Base-by-base conservation (phyloP, 2,888 invertebrate genomes). In the Limenitis camilla region DNA sequence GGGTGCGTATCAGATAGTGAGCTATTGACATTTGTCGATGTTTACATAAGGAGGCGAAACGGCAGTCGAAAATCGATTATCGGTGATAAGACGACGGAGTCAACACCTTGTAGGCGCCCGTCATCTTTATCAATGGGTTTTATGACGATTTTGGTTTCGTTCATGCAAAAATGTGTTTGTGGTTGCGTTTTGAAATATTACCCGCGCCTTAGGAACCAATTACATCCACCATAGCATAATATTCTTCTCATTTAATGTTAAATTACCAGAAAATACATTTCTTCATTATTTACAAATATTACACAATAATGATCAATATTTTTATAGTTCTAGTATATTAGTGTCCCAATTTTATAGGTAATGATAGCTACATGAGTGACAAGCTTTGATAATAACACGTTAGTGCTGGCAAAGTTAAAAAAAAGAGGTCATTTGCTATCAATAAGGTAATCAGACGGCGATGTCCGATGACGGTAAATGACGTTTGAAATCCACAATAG, bases 41-140 rank as follows among this genome's bases (percentile, higher is more conserved):
- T 87, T 85, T 78, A 81, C 84, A 68, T 73, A 86, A 74, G 76
- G 74, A 80, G 82, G 78, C 84, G 76, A 85, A 85, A 83, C 87
- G 87, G 86, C 85, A 86, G 85, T 84, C 85, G 69, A 78, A 78
- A 79, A 71, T 76, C 77, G 85, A 85, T 85, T 85, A 85, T 72
- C 71, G 62, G 62, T 64, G 84, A 85, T 84, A 85, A 83, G 71
- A 67, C 60, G 68, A 62, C 60, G 57, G n/a, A 75, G 81, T 81
- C 76, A 82, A 81, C 74, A 82, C 71, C 72, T 74, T 64, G 65
- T 66, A 72, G 85, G 81, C 83, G 82, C 83, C 82, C 72, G 70
- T 68, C 68, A 62, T 63, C 61, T 65, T 76, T 81, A 83, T 84
- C 78, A 73, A 76, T 72, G 71, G 68, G 58, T 72, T 77, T 75